Evolutionary conservation across 2,888 invertebrate genomes (phyloP), one percentile per base, ranked within the genome.

Genomic region (Aromia moschata): DNA sequence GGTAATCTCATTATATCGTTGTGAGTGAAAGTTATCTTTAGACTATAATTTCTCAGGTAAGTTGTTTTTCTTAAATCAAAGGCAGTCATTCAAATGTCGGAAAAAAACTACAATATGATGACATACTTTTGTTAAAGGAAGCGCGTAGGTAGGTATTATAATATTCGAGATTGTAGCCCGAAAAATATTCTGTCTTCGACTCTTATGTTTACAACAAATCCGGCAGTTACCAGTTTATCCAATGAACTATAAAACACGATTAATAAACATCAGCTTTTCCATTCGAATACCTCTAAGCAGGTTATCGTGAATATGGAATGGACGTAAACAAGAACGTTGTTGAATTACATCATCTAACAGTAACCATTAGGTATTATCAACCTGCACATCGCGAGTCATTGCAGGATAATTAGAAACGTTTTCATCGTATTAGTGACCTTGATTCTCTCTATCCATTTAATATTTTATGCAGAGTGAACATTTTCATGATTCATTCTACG

Each of bases 311-410:
- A 14, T 33, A 37, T 37, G 18, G 18, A 17, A 3, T 31, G 17
- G 17, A 46, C 9, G n/a, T 45, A 36, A 44, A 20, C 30, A 31
- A 31, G 37, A 17, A 47, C 36, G 33, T 47, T 10, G 36, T 33
- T 7, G 36, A 16, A 18, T 47, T 47, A 36, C 47, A 20, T 47
- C 47, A 47, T 36, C 10, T 47, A 47, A 47, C 46, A 33, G 46
- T 20, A 46, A 46, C 17, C 4, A 31, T n/a, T n/a, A n/a, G n/a
- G n/a, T n/a, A n/a, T 47, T 47, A 47, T 47, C 47, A 36, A 36
- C 47, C 18, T 36, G 47, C 18, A 37, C 17, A 36, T 47, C 17
- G 17, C 20, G 10, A 18, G 25, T 16, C 18, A 11, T 18, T 47
- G 18, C 9, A 47, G 47, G 18, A 36, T 36, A 47, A 47, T 47